phyloP scores from a whole-genome alignment of 1,140 invertebrate species.

The Batillaria attramentaria region DNA sequence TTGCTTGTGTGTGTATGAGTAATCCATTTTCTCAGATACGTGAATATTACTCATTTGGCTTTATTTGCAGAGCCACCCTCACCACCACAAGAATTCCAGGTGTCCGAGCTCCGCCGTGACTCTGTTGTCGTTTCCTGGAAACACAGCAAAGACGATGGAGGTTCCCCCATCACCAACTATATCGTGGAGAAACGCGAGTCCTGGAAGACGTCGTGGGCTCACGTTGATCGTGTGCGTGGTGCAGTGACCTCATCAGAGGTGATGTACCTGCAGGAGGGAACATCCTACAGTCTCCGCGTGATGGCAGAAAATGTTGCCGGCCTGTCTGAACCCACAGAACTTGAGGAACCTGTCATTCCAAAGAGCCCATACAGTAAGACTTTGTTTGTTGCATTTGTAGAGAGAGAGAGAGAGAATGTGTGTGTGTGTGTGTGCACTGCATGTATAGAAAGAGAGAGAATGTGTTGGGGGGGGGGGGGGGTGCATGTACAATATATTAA shows the following conservation, averaged over 20 bases:
- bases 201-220: conserved; percentile 61
- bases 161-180: conserved; percentile 95
- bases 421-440: background rate
- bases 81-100: conserved; percentile 90
- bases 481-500: background rate
- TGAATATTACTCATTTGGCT: background rate
- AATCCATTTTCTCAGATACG: background rate
- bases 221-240: conserved; percentile 51
- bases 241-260: conserved; percentile 36
- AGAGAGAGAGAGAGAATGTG: background rate
- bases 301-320: conserved; percentile 68
- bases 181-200: conserved; percentile 87
- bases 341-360: conserved; percentile 83
- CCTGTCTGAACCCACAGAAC: conserved; percentile 74
- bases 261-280: conserved; percentile 77
- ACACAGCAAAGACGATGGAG: conserved; percentile 92
- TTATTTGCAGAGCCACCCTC: conserved; percentile 87
- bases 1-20: too few relatives aligned
- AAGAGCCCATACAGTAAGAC: conserved; percentile 93
- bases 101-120: conserved; percentile 93
- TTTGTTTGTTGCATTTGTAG: background rate
- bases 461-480: too few relatives aligned
- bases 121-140: conserved; percentile 95
- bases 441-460: background rate
- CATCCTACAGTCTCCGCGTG: conserved; percentile 76